Base-by-base conservation (phyloP, 1,140 invertebrate species). In the Palaemon carinicauda region DNA sequence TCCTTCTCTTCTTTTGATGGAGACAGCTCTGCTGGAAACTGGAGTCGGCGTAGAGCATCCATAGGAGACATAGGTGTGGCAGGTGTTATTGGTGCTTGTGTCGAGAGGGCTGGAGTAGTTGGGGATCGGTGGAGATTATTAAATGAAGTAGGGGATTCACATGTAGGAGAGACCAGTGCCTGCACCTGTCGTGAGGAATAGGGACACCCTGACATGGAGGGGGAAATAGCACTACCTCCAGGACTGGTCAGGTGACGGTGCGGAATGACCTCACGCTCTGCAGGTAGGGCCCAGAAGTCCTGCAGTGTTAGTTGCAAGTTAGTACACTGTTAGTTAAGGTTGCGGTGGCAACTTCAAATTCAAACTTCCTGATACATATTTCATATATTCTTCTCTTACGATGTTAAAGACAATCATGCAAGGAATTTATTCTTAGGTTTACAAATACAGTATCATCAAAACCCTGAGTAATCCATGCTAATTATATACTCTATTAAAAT, bases 181-280 rank as follows among this genome's bases (percentile, higher is more conserved):
- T 89, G 88, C 27, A 89, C 88, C 81, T 89, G 88, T 53, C 88
- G 85, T 69, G 85, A 87, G 65, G 80, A 80, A 65, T 87, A 89
- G 29, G 88, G 88, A 82, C 88, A 89, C 75, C 87, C 85, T 52
- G 53, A 82, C 86, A 52, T 21, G 71, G 71, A 77, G 24, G 80
- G 80, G 29, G 82, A 69, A 81, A 82, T 54, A 51, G 87, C 74
- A 21, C 56, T 51, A 41, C 74, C 87, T 56, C 80, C 52, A 79
- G 87, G 94, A 82, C 94, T 94, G 91, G 94, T 93, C 89, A 94
- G 92, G 91, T 95, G 94, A 91, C 93, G 92, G 91, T 94, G 94
- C 92, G 92, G 92, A 90, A 94, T 94, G 90, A 94, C 93, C 92
- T 94, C 94, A 91, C 94, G 93, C 93, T 94, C 94, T 91, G 93